phyloP scores from a whole-genome alignment of 2,888 invertebrate species.

The Scaeva pyrastri region DNA sequence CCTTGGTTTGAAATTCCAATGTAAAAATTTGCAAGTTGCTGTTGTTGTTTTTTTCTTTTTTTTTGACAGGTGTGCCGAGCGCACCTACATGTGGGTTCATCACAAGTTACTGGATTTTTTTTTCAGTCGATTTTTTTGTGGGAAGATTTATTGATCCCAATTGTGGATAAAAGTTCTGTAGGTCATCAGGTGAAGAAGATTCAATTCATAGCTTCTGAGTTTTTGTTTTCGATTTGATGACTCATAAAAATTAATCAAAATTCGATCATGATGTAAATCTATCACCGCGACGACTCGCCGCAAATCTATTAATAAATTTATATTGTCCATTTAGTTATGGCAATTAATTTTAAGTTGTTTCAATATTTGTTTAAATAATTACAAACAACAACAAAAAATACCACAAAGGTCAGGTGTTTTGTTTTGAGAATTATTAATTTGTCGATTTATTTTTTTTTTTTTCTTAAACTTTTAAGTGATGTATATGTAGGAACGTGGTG shows the following conservation, averaged over 20 bases:
- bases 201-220: slow-evolving; percentile 41
- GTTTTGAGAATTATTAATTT: slow-evolving; percentile 22
- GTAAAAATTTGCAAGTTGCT: neutral
- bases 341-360: slow-evolving; percentile 53
- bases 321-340: slow-evolving; percentile 63
- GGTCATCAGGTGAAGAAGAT: slow-evolving; percentile 62
- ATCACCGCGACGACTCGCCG: too few species aligned
- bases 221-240: neutral
- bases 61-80: slow-evolving; percentile 22
- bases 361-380: slow-evolving; percentile 16
- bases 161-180: slow-evolving; percentile 29
- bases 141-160: slow-evolving; percentile 45
- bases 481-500: too few species aligned
- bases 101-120: neutral
- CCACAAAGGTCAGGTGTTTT: slow-evolving; percentile 41
- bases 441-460: neutral
- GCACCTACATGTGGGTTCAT: neutral
- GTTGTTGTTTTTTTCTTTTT: neutral
- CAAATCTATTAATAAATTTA: neutral
- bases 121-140: neutral
- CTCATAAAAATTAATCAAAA: neutral
- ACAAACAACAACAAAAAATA: slow-evolving; percentile 7
- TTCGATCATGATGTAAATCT: too few species aligned
- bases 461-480: slow-evolving; percentile 6
- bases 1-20: neutral